Conservation (phyloP, 2,888 invertebrate genomes). For the Heliconius charithonia region DNA sequence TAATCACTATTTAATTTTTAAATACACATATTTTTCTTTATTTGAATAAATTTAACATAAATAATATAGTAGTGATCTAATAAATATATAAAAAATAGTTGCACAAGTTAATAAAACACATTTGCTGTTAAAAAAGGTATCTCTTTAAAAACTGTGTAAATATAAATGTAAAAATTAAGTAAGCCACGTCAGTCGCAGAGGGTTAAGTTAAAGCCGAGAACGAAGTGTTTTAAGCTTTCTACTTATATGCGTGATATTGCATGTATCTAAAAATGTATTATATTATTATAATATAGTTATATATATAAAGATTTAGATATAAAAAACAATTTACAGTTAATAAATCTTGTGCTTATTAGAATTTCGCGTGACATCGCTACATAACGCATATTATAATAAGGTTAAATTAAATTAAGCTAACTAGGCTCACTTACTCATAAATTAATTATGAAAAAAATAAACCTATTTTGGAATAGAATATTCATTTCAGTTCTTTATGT, state of each 20-base stretch:
- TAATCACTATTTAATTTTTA: too few relatives aligned
- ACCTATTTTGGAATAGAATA: not conserved
- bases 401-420: slow-evolving; percentile 42
- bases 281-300: not conserved
- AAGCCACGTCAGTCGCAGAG: too few relatives aligned
- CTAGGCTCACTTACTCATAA: not conserved
- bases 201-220: too few relatives aligned
- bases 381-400: slow-evolving; percentile 40
- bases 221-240: too few relatives aligned
- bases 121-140: too few relatives aligned
- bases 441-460: not conserved
- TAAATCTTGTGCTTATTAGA: slow-evolving; percentile 36
- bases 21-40: too few relatives aligned
- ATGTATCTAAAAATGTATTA: not conserved
- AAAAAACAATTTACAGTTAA: slow-evolving; percentile 22
- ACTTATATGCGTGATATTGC: not conserved
- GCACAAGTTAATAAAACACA: too few relatives aligned
- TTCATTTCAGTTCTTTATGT: not conserved
- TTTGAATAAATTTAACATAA: too few relatives aligned
- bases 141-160: too few relatives aligned
- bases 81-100: too few relatives aligned
- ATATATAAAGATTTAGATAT: not conserved
- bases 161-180: too few relatives aligned
- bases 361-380: slow-evolving; percentile 38
- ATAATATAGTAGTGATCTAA: too few relatives aligned